Percentiles rank a stretch among this genome's conserved stretches.
phyloP scores from a whole-genome alignment of 2,888 invertebrate species.

The Chelonus formosanus region DNA sequence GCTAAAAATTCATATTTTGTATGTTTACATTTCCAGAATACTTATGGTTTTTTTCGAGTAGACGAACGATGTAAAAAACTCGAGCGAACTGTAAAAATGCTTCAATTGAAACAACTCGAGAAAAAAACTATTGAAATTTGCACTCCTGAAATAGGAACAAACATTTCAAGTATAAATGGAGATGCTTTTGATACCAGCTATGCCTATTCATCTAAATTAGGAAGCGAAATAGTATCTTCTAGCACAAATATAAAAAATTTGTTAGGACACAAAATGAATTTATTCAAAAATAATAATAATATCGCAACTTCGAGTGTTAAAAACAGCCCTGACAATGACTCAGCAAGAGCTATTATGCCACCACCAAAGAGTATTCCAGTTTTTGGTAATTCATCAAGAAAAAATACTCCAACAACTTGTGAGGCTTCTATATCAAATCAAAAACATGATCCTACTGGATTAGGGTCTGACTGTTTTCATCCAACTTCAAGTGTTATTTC shows the following conservation, averaged over 20 bases:
- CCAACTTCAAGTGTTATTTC: constrained; percentile 25
- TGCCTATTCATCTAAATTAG: constrained; percentile 34
- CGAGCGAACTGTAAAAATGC: constrained; percentile 46
- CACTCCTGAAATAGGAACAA: constrained; percentile 34
- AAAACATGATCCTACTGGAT: neutral
- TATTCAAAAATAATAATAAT: neutral
- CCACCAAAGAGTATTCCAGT: constrained; percentile 43
- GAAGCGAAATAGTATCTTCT: constrained; percentile 53
- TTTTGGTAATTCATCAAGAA: constrained; percentile 21
- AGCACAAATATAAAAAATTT: constrained; percentile 52
- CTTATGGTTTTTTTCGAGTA: constrained; percentile 46
- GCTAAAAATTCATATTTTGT: too few relatives aligned
- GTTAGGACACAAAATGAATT: constrained; percentile 16
- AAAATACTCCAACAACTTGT: constrained; percentile 13
- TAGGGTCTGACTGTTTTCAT: constrained; percentile 2
- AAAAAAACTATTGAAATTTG: constrained; percentile 21
- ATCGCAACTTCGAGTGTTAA: constrained; percentile 51
- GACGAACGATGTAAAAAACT: constrained; percentile 51
- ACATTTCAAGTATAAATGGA: constrained; percentile 48
- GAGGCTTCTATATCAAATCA: neutral
- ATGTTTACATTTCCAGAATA: constrained; percentile 38
- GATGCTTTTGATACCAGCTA: constrained; percentile 44
- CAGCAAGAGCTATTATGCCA: constrained; percentile 46
- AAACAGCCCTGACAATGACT: constrained; percentile 18
- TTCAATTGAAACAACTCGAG: constrained; percentile 32